phyloP scores from a whole-genome alignment of 2,797 vertebrate genomes.

The Silurus lanzhouensis region DNA sequence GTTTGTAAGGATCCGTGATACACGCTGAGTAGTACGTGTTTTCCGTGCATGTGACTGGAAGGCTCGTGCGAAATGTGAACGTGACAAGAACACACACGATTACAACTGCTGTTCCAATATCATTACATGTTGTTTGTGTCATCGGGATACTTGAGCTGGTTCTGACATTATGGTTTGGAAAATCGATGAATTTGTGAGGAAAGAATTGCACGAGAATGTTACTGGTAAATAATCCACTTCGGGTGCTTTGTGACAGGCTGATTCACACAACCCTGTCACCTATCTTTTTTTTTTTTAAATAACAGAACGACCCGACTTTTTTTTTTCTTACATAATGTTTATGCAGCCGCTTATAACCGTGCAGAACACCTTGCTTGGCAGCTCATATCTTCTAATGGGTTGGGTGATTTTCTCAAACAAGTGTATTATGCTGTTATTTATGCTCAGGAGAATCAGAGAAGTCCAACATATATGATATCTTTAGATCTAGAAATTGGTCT shows the following conservation, averaged over 20 bases:
- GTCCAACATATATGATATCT: background rate
- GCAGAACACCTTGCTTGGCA: background rate
- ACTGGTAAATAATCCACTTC: background rate
- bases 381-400: background rate
- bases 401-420: background rate
- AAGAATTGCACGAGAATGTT: background rate
- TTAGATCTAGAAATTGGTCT: background rate
- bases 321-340: background rate
- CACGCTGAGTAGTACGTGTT: constrained; percentile 21
- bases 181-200: background rate
- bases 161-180: too few species aligned
- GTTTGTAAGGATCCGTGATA: constrained; percentile 30
- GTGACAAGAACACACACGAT: background rate
- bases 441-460: background rate
- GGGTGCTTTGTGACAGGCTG: too few species aligned
- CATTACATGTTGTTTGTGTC: background rate
- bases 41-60: constrained; percentile 7
- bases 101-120: background rate
- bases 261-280: background rate
- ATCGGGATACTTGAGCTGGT: too few species aligned
- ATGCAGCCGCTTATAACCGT: background rate
- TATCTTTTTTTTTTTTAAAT: too few species aligned
- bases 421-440: background rate
- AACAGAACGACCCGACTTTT: background rate
- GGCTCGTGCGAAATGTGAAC: background rate